A percentile compares a stretch with the other conserved stretches of the same genome.
These are phyloP conservation scores for Antrozous pallidus DNA, from an alignment of 2,797 vertebrate genomes.

Conservation along the genomic window DNA sequence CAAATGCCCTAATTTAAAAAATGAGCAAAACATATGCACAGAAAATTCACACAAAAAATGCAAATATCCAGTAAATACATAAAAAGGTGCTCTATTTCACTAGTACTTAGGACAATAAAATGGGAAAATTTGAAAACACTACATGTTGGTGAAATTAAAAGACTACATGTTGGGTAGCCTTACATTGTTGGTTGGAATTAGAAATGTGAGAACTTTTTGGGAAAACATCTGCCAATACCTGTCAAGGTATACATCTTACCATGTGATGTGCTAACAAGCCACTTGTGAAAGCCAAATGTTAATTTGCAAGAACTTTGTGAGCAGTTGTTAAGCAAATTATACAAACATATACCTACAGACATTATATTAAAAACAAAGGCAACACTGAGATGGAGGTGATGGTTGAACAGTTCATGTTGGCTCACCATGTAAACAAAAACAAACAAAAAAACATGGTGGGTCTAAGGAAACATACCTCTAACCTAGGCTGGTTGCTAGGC, in stretches of 20 bases:
- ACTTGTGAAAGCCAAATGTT: no score
- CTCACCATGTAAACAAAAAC: background rate
- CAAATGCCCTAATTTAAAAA: background rate
- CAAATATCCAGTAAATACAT: background rate
- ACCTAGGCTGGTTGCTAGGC: background rate
- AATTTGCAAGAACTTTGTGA: no score
- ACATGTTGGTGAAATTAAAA: background rate
- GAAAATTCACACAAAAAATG: background rate
- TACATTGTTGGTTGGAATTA: background rate
- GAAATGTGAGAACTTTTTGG: background rate
- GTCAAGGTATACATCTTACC: background rate
- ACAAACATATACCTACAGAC: no score
- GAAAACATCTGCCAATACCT: background rate
- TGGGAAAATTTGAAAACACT: background rate
- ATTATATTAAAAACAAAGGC: no score
- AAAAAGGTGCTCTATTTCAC: background rate
- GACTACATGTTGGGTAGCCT: background rate
- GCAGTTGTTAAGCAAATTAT: no score
- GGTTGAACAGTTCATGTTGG: background rate
- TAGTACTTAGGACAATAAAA: background rate
- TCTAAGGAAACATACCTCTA: background rate
- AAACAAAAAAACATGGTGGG: background rate
- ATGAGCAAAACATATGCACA: background rate
- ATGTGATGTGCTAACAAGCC: background rate
- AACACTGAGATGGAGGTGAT: no score